Evolutionary conservation across 2,888 invertebrate species (phyloP).

Genomic region (Cecidostiba fungosa): DNA sequence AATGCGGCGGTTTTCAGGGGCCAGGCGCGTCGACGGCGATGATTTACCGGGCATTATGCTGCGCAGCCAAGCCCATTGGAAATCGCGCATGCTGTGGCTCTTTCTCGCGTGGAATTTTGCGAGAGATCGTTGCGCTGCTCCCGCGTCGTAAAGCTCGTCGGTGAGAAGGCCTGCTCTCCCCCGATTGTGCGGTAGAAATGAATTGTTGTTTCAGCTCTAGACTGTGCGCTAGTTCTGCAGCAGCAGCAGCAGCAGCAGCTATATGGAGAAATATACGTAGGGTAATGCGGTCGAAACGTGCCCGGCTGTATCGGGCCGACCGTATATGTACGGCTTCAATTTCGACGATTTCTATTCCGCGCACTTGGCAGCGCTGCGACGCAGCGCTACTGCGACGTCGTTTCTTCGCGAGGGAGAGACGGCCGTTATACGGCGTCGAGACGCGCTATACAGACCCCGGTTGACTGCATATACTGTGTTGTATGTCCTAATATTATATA

Average conservation of each 20-base stretch:
- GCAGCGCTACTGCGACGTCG: not conserved
- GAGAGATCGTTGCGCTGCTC: conserved; percentile 16
- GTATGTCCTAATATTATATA: no score
- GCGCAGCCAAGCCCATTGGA: not conserved
- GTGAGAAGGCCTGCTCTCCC: not conserved
- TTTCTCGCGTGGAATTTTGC: conserved; percentile 37
- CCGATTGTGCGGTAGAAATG: conserved; percentile 47
- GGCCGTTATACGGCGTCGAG: not conserved
- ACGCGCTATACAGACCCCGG: not conserved
- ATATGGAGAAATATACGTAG: conserved; percentile 32
- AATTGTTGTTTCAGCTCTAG: conserved; percentile 54
- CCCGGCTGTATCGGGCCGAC: not conserved
- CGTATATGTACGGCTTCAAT: conserved; percentile 48
- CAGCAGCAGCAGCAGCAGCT: not conserved
- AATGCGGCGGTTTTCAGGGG: not conserved
- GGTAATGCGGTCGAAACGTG: conserved; percentile 52
- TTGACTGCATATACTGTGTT: not conserved
- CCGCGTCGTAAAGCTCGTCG: not conserved
- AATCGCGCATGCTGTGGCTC: not conserved
- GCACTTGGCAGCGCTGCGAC: not conserved
- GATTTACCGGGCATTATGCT: conserved; percentile 14
- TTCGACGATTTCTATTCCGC: conserved; percentile 60
- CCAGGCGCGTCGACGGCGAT: not conserved
- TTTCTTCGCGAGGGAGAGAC: not conserved
- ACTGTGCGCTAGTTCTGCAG: not conserved